Percentiles rank a stretch among this genome's conserved stretches.
These are phyloP conservation scores for Lathronympha strigana DNA, from an alignment of 2,888 invertebrate genomes.

Conservation along the genomic window DNA sequence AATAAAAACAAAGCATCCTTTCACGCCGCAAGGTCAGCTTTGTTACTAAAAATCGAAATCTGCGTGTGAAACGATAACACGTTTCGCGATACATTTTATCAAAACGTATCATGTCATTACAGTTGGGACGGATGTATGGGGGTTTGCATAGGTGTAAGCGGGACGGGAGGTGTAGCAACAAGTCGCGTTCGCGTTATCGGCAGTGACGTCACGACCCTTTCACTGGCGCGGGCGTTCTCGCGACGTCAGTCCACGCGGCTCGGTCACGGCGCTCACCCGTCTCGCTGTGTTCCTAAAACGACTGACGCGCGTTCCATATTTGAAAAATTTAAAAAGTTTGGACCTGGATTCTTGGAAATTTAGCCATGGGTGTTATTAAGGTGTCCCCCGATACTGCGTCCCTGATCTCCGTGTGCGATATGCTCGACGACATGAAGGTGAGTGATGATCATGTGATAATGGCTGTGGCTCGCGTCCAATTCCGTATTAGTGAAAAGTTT, in stretches of 20 bases:
- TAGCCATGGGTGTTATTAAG: constrained; percentile 78
- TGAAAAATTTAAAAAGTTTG: constrained; percentile 21
- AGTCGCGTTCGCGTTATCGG: constrained; percentile 77
- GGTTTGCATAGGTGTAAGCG: constrained; percentile 52
- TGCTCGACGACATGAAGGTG: constrained; percentile 82
- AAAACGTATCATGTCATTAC: constrained; percentile 61
- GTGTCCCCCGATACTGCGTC: constrained; percentile 74
- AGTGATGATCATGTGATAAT: constrained; percentile 63
- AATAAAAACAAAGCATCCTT: constrained; percentile 42
- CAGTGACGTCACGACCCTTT: constrained; percentile 85
- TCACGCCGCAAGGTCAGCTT: constrained; percentile 41
- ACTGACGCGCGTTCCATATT: constrained; percentile 51
- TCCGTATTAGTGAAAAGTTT: constrained; percentile 61
- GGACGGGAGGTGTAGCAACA: constrained; percentile 73
- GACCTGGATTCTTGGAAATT: constrained; percentile 8
- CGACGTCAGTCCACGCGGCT: constrained; percentile 79
- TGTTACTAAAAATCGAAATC: constrained; percentile 42
- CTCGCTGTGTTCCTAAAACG: constrained; percentile 70
- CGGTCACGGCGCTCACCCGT: constrained; percentile 79
- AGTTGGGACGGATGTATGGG: constrained; percentile 65
- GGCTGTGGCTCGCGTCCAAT: constrained; percentile 60
- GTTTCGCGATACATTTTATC: constrained; percentile 37
- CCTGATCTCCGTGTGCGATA: constrained; percentile 76
- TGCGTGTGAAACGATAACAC: constrained; percentile 39
- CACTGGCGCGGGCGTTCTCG: constrained; percentile 67